These are phyloP conservation scores for Ceratina japonica DNA, from an alignment of 1,140 invertebrate genomes.

Conservation along the genomic window DNA sequence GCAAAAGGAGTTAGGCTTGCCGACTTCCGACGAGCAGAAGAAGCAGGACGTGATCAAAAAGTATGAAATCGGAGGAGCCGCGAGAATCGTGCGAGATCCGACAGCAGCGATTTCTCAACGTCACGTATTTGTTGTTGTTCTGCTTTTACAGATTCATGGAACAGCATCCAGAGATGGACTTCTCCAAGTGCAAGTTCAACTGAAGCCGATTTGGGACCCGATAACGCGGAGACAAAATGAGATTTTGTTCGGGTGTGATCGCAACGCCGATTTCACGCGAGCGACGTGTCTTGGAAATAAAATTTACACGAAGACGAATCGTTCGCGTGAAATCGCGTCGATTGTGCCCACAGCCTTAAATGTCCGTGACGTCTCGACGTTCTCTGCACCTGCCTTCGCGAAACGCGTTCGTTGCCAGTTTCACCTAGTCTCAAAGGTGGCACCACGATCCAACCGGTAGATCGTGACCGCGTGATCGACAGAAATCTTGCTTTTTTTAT, in stretches of 20 bases:
- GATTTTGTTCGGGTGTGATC: background rate
- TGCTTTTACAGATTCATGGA: constrained; percentile 93
- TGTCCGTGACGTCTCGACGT: background rate
- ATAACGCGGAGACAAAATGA: background rate
- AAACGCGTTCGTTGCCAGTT: background rate
- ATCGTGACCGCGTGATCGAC: background rate
- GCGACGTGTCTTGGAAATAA: too few relatives aligned
- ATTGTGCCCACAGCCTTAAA: background rate
- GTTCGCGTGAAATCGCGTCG: too few relatives aligned
- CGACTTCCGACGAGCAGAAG: constrained; percentile 99
- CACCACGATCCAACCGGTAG: background rate
- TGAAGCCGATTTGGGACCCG: constrained; percentile 75
- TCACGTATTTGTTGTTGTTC: constrained; percentile 58
- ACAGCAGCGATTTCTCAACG: background rate
- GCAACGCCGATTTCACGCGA: too few relatives aligned
- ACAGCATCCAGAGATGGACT: constrained; percentile 99
- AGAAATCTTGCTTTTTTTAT: background rate
- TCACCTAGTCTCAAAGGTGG: background rate
- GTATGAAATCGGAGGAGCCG: constrained; percentile 80
- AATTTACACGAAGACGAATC: too few relatives aligned
- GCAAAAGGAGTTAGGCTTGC: constrained; percentile 96
- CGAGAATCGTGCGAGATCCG: background rate
- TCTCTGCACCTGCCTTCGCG: background rate
- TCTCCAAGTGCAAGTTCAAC: constrained; percentile 99
- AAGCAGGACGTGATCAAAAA: constrained; percentile 98